A percentile compares a stretch with the other conserved stretches of the same genome.
These are phyloP conservation scores for Synanthedon formicaeformis DNA, from an alignment of 2,888 invertebrate genomes.

Conservation along the genomic window DNA sequence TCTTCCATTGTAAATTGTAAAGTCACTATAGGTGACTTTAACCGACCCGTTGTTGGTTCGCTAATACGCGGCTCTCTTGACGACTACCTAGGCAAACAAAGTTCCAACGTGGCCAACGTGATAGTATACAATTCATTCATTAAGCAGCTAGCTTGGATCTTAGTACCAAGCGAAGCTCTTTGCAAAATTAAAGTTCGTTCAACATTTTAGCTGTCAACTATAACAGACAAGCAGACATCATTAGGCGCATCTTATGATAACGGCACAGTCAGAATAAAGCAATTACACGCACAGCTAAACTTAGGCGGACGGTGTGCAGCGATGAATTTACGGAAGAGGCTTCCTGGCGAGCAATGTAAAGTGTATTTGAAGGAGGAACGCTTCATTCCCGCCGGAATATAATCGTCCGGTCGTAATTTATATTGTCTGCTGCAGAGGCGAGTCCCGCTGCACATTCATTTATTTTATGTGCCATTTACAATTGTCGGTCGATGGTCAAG, in stretches of 20 bases:
- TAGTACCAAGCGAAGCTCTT: too few relatives aligned
- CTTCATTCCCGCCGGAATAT: slow-evolving; percentile 70
- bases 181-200: background rate
- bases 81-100: too few relatives aligned
- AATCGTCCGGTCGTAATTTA: slow-evolving; percentile 72
- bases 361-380: slow-evolving; percentile 64
- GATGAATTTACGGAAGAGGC: slow-evolving; percentile 25
- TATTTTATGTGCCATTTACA: slow-evolving; percentile 74
- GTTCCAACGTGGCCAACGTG: too few relatives aligned
- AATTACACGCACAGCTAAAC: slow-evolving; percentile 51
- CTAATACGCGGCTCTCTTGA: too few relatives aligned
- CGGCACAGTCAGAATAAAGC: slow-evolving; percentile 20
- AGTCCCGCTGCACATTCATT: slow-evolving; percentile 72
- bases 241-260: slow-evolving; percentile 23
- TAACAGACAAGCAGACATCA: too few relatives aligned
- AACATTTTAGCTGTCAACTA: too few relatives aligned
- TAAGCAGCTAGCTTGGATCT: too few relatives aligned
- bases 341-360: slow-evolving; percentile 26
- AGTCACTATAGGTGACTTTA: too few relatives aligned
- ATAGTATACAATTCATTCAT: too few relatives aligned
- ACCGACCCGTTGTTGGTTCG: too few relatives aligned
- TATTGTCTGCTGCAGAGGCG: slow-evolving; percentile 73
- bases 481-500: slow-evolving; percentile 73
- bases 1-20: too few relatives aligned
- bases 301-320: slow-evolving; percentile 20